Conservation (phyloP, 2,797 vertebrate species). For the Tenualosa ilisha region DNA sequence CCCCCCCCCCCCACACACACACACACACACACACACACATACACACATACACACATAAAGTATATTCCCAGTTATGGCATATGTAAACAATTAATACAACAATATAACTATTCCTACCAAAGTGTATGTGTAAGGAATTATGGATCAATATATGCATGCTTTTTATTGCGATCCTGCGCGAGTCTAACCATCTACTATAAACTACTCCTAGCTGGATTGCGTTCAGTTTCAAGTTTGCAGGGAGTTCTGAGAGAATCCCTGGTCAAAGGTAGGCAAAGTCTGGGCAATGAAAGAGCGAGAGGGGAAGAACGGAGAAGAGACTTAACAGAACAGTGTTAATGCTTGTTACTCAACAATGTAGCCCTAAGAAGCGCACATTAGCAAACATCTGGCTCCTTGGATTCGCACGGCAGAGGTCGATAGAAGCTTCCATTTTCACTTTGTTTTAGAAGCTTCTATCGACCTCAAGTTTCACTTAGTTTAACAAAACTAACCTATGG, state of each 20-base stretch:
- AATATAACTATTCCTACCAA: not conserved
- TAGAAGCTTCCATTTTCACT: not conserved
- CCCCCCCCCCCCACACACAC: not conserved
- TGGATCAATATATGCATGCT: not conserved
- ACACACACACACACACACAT: not conserved
- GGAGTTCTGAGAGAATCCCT: not conserved
- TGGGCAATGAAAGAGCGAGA: not conserved
- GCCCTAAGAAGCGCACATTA: not conserved
- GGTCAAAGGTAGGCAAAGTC: not conserved
- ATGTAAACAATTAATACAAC: not conserved
- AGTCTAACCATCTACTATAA: not conserved
- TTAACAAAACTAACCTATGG: too few relatives aligned
- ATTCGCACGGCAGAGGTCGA: not conserved
- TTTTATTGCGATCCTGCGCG: not conserved
- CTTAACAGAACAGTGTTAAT: not conserved
- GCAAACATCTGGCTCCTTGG: not conserved
- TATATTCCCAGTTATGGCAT: not conserved
- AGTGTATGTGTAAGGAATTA: not conserved
- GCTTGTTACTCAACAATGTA: not conserved
- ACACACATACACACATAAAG: not conserved
- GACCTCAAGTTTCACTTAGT: too few relatives aligned
- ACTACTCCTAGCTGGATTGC: not conserved
- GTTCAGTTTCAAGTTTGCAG: not conserved
- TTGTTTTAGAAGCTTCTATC: too few relatives aligned
- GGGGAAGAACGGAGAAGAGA: not conserved